Evolutionary conservation across 2,888 invertebrate species (phyloP), one percentile per base, ranked within the genome.

Genomic region (Girardia tigrina): DNA sequence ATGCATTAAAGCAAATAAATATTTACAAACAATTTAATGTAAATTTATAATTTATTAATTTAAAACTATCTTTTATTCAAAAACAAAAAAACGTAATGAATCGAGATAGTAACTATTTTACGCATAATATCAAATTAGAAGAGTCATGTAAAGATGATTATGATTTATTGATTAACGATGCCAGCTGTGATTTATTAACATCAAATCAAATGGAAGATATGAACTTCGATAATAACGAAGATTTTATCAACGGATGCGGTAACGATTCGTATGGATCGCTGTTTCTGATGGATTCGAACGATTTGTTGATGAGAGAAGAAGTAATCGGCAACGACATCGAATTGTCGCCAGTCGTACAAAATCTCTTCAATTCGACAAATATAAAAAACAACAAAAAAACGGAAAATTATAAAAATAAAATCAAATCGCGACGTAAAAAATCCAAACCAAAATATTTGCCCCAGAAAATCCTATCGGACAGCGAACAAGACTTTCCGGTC

Each of bases 271-370:
- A 72, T 29, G 73, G 73, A 29, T 29, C 73, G 6, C 26, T 72
- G 23, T 72, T 72, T 29, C 36, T 72, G 4, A 72, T 72, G 73
- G 73, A 72, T n/a, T 36, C 73, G 12, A 72, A 72, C 42, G 73
- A 72, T 72, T 72, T 72, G 36, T 36, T 72, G 12, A 36, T 72
- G 29, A 72, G 73, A 23, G 73, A 72, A 72, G 73, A 72, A 29
- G 73, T 72, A 20, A 72, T 72, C 42, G 73, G 73, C 2, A 36
- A 72, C 23, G 73, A 72, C 28, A 29, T 36, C 16, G 28, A 26
- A 28, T 72, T 29, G 20, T 72, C 73, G 28, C 73, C 73, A 72
- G 73, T 56, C 23, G 23, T 56, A 20, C 56, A 56, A 56, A 56
- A 56, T 56, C n/a, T 56, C 2, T 56, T 20, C n/a, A n/a, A 56